These are phyloP conservation scores for Lasius platythorax DNA, from an alignment of 2,888 invertebrate species.

Conservation along the genomic window DNA sequence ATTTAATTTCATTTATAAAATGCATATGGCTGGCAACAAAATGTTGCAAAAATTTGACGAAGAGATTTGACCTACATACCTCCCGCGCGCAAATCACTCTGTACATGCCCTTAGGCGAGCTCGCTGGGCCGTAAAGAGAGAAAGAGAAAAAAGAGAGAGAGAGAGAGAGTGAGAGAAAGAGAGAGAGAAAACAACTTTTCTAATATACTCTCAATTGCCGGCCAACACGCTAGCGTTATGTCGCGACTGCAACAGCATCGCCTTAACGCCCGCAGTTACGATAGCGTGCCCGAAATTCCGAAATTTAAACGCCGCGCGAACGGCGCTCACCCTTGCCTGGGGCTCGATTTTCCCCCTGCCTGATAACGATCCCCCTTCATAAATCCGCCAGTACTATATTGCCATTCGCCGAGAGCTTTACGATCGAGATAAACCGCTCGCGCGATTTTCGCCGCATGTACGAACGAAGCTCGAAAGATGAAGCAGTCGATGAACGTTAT, in stretches of 20 bases:
- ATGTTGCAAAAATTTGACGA: not conserved
- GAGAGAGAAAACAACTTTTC: conserved; percentile 43
- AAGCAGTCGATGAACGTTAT: not conserved
- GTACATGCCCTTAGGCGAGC: not conserved
- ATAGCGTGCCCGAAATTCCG: conserved; percentile 23
- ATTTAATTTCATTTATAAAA: not conserved
- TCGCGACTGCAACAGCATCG: conserved; percentile 22
- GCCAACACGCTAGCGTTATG: conserved; percentile 31
- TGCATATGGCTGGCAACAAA: not conserved
- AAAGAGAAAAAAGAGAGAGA: too few species aligned
- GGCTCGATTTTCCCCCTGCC: not conserved
- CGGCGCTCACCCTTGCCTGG: not conserved
- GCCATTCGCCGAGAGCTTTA: conserved; percentile 41
- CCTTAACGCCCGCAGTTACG: conserved; percentile 13
- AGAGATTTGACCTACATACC: not conserved
- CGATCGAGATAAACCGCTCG: conserved; percentile 45
- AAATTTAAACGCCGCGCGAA: conserved; percentile 36
- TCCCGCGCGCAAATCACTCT: not conserved
- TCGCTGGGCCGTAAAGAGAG: conserved; percentile 5
- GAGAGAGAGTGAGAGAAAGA: not conserved
- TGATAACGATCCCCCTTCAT: conserved; percentile 39
- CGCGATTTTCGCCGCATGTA: conserved; percentile 4
- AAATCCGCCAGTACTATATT: conserved; percentile 42
- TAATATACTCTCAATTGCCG: conserved; percentile 42
- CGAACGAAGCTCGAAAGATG: conserved; percentile 14